Percentiles rank a stretch among this genome's conserved stretches.
phyloP scores from a whole-genome alignment of 2,888 invertebrate genomes.

The Synergus laeviventris region DNA sequence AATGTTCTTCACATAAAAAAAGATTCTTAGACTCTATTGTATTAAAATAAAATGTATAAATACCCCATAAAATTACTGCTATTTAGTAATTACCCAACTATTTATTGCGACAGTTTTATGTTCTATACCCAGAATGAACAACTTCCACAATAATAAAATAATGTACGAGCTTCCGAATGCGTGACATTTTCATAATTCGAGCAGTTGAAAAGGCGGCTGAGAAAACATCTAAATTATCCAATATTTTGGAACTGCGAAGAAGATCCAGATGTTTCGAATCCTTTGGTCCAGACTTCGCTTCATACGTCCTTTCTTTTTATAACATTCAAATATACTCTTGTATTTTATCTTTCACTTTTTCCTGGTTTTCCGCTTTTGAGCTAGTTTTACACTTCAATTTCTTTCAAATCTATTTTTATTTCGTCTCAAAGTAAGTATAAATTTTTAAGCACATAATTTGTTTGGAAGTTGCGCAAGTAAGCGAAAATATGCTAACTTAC shows the following conservation, averaged over 20 bases:
- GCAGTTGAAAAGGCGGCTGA: not conserved
- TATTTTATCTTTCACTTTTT: not conserved
- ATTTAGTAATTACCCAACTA: too few species aligned
- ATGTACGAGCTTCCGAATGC: not conserved
- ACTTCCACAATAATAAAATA: not conserved
- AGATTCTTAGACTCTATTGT: not conserved
- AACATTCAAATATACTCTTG: not conserved
- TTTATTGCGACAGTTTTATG: slow-evolving; percentile 13
- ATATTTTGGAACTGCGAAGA: slow-evolving; percentile 23
- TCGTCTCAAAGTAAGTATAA: not conserved
- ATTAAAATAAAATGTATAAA: not conserved
- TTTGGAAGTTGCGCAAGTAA: too few species aligned
- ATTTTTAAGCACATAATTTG: too few species aligned
- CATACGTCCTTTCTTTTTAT: slow-evolving; percentile 2
- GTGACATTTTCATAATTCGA: slow-evolving; percentile 5
- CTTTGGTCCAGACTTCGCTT: slow-evolving; percentile 22
- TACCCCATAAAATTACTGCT: too few species aligned
- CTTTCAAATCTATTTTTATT: not conserved
- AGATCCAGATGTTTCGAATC: slow-evolving; percentile 25
- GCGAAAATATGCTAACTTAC: too few species aligned
- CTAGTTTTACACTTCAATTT: not conserved
- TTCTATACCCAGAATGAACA: not conserved
- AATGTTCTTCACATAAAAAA: not conserved
- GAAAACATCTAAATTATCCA: slow-evolving; percentile 29
- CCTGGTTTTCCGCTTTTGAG: not conserved